These are phyloP conservation scores for Tokudaia muenninki DNA, from an alignment of 2,797 vertebrate genomes.

Conservation along the genomic window DNA sequence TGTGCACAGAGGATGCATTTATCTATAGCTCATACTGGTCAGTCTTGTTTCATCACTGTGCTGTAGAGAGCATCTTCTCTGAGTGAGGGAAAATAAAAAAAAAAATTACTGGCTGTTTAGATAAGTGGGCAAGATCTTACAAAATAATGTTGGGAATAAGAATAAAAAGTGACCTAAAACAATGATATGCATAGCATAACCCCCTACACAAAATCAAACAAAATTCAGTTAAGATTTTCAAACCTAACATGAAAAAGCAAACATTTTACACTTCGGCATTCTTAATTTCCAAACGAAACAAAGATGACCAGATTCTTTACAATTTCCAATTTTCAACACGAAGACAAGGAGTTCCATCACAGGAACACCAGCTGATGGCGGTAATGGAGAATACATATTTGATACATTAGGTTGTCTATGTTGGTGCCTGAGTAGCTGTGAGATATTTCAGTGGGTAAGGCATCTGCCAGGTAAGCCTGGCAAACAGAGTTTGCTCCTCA, in stretches of 20 bases:
- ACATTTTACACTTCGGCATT: background rate
- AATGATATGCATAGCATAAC: background rate
- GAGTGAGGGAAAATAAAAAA: background rate
- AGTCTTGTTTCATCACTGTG: background rate
- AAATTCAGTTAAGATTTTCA: background rate
- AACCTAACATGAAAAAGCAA: background rate
- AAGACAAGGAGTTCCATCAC: background rate
- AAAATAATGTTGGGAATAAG: slow-evolving; percentile 27
- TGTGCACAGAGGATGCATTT: background rate
- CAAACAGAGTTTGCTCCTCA: background rate
- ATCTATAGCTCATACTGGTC: background rate
- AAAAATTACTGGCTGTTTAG: background rate
- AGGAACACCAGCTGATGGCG: background rate
- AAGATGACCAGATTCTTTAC: background rate
- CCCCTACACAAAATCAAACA: background rate
- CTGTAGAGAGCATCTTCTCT: background rate
- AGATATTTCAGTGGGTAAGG: background rate
- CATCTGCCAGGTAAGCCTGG: background rate
- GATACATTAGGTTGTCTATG: background rate
- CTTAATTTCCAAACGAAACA: background rate
- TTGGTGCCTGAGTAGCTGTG: background rate
- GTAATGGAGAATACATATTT: background rate
- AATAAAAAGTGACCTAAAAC: background rate
- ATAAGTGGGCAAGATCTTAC: background rate
- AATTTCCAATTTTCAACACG: background rate